Evolutionary conservation across 2,113 vertebrate genomes (phyloP).

Genomic region (Dissostichus mawsoni): DNA sequence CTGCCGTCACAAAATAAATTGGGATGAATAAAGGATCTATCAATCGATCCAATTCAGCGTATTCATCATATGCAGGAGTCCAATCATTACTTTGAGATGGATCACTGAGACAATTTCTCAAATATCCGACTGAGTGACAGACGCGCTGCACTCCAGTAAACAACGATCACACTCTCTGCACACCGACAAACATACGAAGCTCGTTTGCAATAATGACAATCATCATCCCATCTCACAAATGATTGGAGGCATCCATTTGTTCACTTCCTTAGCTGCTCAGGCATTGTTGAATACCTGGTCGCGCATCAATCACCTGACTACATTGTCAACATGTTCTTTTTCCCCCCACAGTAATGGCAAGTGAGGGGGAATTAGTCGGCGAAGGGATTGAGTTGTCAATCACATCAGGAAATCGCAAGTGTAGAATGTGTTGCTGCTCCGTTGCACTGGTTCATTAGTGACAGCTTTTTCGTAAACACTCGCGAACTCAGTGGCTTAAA

Average conservation of each 20-base stretch:
- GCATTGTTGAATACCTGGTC: conserved; percentile 31
- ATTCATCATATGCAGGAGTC: too few relatives aligned
- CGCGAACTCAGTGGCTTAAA: background rate
- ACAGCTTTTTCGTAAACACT: conserved; percentile 32
- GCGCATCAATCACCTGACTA: conserved; percentile 61
- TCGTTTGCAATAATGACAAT: conserved; percentile 31
- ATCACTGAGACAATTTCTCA: background rate
- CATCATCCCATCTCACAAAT: conserved; percentile 38
- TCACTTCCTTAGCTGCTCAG: conserved; percentile 31
- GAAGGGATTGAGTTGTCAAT: conserved; percentile 59
- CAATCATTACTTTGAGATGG: too few relatives aligned
- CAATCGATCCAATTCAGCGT: too few relatives aligned
- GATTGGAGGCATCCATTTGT: conserved; percentile 29
- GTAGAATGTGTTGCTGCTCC: conserved; percentile 54
- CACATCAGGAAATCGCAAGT: conserved; percentile 51
- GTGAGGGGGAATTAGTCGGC: conserved; percentile 28
- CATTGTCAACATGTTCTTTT: conserved; percentile 30
- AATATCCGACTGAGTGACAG: conserved; percentile 14
- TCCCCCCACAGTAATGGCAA: conserved; percentile 40
- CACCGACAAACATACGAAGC: background rate
- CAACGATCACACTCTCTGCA: background rate
- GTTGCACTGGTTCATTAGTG: conserved; percentile 39
- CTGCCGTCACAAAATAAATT: too few relatives aligned
- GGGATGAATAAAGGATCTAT: too few relatives aligned
- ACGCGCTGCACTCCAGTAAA: conserved; percentile 1